Evolutionary conservation across 2,113 vertebrate species (phyloP), one percentile per base, ranked within the genome.

Genomic region (Sialia sialis): DNA sequence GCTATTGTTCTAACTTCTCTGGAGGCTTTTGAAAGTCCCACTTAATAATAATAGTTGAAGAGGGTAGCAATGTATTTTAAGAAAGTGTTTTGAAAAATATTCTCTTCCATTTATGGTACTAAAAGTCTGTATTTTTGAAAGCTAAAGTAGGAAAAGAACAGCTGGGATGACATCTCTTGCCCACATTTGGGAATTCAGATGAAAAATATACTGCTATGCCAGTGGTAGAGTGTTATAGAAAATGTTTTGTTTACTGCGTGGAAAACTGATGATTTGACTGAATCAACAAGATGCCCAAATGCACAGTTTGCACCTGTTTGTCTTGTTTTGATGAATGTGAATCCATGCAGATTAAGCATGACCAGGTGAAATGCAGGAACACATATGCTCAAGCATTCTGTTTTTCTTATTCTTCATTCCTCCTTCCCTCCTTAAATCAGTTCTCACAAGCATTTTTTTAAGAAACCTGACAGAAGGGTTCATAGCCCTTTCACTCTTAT

Each of bases 401-500:
- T 68, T 89, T 79, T 85, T 49, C 52, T 72, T 38, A 27, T 72
- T 87, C 30, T 76, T 89, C 56, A 63, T 84, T 70, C 23, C 17
- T 79, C 16, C 14, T 58, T 44, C n/a, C n/a, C 22, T 89, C 91
- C 34, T 87, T 93, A 92, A 93, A 94, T 78, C 87, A 94, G 51
- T 78, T 87, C 97, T 91, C 95, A 95, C 79, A 59, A 62, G 83
- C 93, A 80, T 43, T 32, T 7, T 62, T 95, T 79, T 32, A 8
- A 55, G 64, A 86, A 91, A 84, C 44, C 29, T 92, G 73, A 89
- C 66, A 85, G 58, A 91, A 78, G 29, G 6, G 44, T 94, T 95
- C 94, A 95, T 54, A 96, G 88, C 63, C 64, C 56, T 86, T 97
- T 94, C 5, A 4, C 82, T 82, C 38, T 27, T 11, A 79, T 96